Percentiles rank a stretch among this genome's conserved stretches.
Conservation (phyloP, 1,140 invertebrate species). For the Trichomalopsis sarcophagae region DNA sequence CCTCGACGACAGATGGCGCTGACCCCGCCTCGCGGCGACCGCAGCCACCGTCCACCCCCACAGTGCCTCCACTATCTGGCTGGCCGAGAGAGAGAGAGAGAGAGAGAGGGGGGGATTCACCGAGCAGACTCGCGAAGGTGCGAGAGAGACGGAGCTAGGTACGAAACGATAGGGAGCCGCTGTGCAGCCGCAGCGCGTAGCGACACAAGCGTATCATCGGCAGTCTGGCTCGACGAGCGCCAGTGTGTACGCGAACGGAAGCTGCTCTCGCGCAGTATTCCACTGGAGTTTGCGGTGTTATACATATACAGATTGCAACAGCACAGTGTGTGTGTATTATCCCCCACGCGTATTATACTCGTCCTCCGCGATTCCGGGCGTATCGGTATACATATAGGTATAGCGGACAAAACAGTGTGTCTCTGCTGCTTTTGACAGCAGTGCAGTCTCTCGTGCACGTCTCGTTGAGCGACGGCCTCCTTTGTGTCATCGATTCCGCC, state of each 20-base stretch:
- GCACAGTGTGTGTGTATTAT: too few species aligned
- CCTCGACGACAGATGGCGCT: background rate
- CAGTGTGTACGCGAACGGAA: background rate
- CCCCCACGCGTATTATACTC: too few species aligned
- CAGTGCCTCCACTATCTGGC: background rate
- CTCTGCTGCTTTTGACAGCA: slow-evolving; percentile 13
- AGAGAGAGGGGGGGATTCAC: background rate
- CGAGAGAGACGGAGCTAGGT: background rate
- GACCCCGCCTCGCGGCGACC: background rate
- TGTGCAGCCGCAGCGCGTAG: background rate
- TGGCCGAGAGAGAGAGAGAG: background rate
- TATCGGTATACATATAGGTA: too few species aligned
- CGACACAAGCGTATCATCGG: slow-evolving; percentile 15
- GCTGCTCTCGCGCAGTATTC: background rate
- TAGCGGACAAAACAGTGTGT: background rate
- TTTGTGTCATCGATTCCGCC: slow-evolving; percentile 11
- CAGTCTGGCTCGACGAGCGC: slow-evolving; percentile 7
- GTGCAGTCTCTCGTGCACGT: slow-evolving; percentile 4
- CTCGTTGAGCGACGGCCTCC: slow-evolving; percentile 35
- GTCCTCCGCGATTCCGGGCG: too few species aligned
- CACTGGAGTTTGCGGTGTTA: too few species aligned
- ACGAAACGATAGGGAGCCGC: background rate
- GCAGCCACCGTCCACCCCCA: background rate
- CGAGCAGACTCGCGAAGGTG: background rate
- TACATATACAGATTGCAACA: background rate